phyloP scores from a whole-genome alignment of 2,888 invertebrate species.

The Mythimna albipuncta region DNA sequence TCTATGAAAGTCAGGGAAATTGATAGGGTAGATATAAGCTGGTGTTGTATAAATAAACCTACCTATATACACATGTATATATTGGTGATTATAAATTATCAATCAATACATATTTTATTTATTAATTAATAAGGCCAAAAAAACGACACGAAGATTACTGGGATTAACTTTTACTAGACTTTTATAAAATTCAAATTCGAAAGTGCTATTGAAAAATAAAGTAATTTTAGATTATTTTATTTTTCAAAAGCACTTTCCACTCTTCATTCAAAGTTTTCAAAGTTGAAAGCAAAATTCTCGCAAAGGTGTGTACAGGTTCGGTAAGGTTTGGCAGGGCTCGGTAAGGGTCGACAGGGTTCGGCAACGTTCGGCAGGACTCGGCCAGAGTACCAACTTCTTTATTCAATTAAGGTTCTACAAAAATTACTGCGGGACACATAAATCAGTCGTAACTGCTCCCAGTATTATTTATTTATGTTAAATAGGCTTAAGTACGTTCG shows the following conservation, averaged over 20 bases:
- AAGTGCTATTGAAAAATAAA: too few species aligned
- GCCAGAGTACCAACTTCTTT: slow-evolving; percentile 73
- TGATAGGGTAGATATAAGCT: background rate
- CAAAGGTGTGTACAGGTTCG: background rate
- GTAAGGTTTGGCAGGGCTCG: too few species aligned
- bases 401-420: slow-evolving; percentile 82
- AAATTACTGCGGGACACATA: slow-evolving; percentile 80
- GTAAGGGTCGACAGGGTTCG: too few species aligned
- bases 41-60: too few species aligned
- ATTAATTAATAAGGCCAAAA: too few species aligned
- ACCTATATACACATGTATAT: too few species aligned
- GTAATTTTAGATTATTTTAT: background rate
- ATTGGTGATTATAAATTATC: too few species aligned
- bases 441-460: slow-evolving; percentile 81
- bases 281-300: slow-evolving; percentile 3
- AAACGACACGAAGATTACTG: too few species aligned
- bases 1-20: slow-evolving; percentile 35
- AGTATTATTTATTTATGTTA: slow-evolving; percentile 85
- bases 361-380: slow-evolving; percentile 10
- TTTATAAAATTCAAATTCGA: background rate
- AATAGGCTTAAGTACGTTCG: slow-evolving; percentile 79
- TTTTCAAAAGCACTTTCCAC: background rate
- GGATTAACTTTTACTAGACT: too few species aligned
- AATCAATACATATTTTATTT: too few species aligned
- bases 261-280: background rate